Conservation (phyloP, 1,140 invertebrate species). For the Paracyclopina nana region DNA sequence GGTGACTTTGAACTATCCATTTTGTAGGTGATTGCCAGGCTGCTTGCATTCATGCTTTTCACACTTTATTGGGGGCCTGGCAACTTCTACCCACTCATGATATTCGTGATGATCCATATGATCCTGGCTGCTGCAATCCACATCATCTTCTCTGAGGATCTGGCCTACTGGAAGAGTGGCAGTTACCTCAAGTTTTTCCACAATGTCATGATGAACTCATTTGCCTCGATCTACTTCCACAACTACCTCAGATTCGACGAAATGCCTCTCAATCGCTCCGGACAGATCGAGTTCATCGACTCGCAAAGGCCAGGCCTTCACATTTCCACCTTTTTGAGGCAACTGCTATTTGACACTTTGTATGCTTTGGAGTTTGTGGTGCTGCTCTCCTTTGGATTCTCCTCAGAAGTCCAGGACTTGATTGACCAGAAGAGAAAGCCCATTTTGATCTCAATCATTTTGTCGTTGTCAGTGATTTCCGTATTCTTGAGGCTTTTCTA, state of each 20-base stretch:
- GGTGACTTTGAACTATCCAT: no score
- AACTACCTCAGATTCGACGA: conserved; percentile 5
- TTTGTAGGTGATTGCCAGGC: neutral
- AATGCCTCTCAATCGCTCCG: neutral
- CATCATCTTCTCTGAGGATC: conserved; percentile 10
- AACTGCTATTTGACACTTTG: conserved; percentile 7
- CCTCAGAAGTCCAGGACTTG: neutral
- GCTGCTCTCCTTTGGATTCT: conserved; percentile 6
- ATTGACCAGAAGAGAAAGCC: neutral
- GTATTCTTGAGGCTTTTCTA: neutral
- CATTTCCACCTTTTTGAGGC: conserved; percentile 10
- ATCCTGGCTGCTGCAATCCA: neutral
- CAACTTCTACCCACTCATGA: conserved; percentile 7
- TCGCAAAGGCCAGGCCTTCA: conserved; percentile 9
- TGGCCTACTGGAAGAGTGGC: conserved; percentile 3
- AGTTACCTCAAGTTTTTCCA: conserved; percentile 13
- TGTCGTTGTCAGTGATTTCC: neutral
- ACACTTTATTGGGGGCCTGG: conserved; percentile 11
- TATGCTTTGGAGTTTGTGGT: conserved; percentile 8
- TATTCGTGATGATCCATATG: conserved; percentile 9
- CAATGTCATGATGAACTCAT: conserved; percentile 13
- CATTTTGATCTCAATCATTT: neutral
- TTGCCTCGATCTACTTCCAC: conserved; percentile 12
- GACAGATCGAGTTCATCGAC: neutral
- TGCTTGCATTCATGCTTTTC: conserved; percentile 9